phyloP scores from a whole-genome alignment of 2,797 vertebrate genomes.

The Hafferia zeledoni region DNA sequence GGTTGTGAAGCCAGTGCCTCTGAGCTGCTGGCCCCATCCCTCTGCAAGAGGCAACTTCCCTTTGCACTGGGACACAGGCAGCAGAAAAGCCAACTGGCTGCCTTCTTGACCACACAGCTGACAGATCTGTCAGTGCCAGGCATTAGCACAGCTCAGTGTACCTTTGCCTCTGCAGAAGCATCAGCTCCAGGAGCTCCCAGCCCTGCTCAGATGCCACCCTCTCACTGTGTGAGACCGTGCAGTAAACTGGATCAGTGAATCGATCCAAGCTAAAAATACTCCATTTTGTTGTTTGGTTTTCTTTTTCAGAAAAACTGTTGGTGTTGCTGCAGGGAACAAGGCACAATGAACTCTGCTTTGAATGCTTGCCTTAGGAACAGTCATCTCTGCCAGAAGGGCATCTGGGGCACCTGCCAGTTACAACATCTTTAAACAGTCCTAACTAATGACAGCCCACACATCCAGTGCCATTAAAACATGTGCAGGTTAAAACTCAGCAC shows the following conservation, averaged over 20 bases:
- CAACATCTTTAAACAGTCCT: not conserved
- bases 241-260: not conserved
- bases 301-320: not conserved
- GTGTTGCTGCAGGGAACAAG: not conserved
- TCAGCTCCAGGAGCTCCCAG: not conserved
- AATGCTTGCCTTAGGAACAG: not conserved
- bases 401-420: not conserved
- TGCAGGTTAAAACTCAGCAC: not conserved
- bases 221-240: not conserved
- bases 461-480: rapidly evolving
- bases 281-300: not conserved
- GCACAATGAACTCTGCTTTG: not conserved
- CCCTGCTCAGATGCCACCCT: not conserved
- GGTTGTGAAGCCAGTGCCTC: not conserved
- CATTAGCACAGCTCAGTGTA: not conserved
- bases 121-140: not conserved
- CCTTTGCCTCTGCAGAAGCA: not conserved
- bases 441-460: not conserved
- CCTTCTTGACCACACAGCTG: not conserved
- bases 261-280: slow-evolving; percentile 29
- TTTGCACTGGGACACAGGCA: not conserved
- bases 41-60: not conserved
- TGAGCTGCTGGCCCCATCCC: not conserved
- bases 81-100: not conserved
- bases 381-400: not conserved